Conservation (phyloP, 2,888 invertebrate genomes). For the Gymnosoma rotundatum region DNA sequence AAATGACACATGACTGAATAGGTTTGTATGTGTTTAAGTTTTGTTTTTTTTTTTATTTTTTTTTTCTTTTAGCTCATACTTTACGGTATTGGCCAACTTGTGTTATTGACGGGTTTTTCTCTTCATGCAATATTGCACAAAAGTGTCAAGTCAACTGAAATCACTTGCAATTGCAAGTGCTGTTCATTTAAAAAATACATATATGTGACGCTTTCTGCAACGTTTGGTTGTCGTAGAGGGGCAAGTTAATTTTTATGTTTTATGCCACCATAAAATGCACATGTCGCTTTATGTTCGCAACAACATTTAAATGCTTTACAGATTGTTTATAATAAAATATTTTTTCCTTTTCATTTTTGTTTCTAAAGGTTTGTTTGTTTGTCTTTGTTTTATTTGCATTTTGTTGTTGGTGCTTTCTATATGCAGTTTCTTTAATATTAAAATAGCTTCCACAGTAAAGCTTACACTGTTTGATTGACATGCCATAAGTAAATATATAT, state of each 20-base stretch:
- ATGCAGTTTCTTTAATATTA: constrained; percentile 9
- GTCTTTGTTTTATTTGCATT: constrained; percentile 42
- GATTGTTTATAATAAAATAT: constrained; percentile 63
- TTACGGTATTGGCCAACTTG: constrained; percentile 44
- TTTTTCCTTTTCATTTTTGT: constrained; percentile 35
- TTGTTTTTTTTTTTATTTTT: not conserved
- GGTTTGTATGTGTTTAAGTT: not conserved
- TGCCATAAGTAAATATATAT: constrained; percentile 3
- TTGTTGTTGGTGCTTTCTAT: constrained; percentile 30
- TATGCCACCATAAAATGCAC: constrained; percentile 79
- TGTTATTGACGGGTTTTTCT: constrained; percentile 56
- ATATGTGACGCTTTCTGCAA: not conserved
- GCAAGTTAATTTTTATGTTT: constrained; percentile 53
- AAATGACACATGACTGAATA: constrained; percentile 52
- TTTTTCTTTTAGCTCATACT: constrained; percentile 18
- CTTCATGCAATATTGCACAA: constrained; percentile 67
- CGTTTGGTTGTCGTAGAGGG: not conserved
- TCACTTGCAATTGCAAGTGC: constrained; percentile 64
- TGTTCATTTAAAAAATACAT: not conserved
- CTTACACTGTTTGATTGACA: constrained; percentile 58
- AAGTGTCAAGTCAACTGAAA: constrained; percentile 67
- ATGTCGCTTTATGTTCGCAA: constrained; percentile 80
- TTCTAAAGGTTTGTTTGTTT: constrained; percentile 66
- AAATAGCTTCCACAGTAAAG: constrained; percentile 13
- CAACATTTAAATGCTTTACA: constrained; percentile 78